Evolutionary conservation across 2,113 vertebrate species (phyloP).

Genomic region (Pseudorectes ferrugineus): DNA sequence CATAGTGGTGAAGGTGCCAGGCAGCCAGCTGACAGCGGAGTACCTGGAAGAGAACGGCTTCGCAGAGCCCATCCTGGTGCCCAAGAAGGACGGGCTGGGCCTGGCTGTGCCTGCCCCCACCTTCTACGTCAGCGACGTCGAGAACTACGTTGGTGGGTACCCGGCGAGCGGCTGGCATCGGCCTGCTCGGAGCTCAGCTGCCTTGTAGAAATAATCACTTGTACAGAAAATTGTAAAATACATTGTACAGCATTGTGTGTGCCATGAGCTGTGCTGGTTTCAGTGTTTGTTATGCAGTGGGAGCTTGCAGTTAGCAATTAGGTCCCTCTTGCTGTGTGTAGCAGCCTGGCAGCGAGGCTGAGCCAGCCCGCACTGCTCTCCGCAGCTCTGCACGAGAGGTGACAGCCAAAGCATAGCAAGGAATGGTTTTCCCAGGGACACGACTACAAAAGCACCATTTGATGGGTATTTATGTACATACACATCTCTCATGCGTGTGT

Average conservation of each 20-base stretch:
- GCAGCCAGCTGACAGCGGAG: conserved; percentile 85
- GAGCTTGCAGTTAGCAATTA: neutral
- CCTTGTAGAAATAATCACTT: neutral
- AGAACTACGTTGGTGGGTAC: conserved; percentile 92
- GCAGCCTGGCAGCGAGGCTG: neutral
- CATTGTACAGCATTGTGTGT: neutral
- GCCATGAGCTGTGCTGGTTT: neutral
- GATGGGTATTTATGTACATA: neutral
- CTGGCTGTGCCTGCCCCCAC: conserved; percentile 90
- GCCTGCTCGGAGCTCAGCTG: neutral
- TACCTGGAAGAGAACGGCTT: conserved; percentile 94
- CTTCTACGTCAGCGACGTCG: conserved; percentile 97
- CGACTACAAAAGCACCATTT: neutral
- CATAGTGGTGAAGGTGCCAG: conserved; percentile 85
- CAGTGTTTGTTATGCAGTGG: neutral
- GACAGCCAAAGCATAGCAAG: neutral
- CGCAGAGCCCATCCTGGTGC: conserved; percentile 90
- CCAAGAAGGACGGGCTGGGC: conserved; percentile 92
- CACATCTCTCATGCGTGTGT: accelerated
- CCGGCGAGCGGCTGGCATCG: neutral
- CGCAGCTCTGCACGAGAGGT: neutral
- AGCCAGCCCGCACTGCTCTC: neutral
- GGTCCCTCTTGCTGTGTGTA: neutral
- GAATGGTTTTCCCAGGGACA: neutral
- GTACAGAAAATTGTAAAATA: neutral